Evolutionary conservation across 2,797 vertebrate species (phyloP).

Genomic region (Premnoplex brunnescens): DNA sequence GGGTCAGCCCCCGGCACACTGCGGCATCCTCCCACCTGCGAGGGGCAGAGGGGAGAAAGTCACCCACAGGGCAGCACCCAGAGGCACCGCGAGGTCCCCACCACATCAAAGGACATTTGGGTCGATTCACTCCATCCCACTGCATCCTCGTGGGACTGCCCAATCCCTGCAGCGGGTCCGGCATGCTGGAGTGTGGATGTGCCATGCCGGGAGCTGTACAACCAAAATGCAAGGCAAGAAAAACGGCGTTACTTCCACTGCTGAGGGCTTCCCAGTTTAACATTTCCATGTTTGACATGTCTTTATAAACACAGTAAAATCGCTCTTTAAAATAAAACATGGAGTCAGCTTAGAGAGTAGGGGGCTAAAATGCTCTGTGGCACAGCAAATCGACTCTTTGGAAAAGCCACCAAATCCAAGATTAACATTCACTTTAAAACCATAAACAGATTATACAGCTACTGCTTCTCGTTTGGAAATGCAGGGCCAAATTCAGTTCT

Average conservation of each 20-base stretch:
- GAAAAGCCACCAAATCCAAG: slow-evolving; percentile 56
- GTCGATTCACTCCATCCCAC: background rate
- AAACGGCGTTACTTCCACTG: background rate
- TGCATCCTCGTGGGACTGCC: rapidly evolving
- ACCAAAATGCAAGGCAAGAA: background rate
- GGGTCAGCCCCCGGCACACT: background rate
- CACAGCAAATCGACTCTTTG: background rate
- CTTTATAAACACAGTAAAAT: background rate
- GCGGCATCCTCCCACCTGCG: slow-evolving; percentile 56
- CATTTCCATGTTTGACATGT: background rate
- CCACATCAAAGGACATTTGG: rapidly evolving
- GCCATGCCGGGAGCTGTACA: rapidly evolving
- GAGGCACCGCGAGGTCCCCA: rapidly evolving
- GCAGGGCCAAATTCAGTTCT: slow-evolving; percentile 48
- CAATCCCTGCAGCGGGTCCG: rapidly evolving
- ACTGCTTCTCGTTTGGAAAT: slow-evolving; percentile 42
- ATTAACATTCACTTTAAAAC: slow-evolving; percentile 62
- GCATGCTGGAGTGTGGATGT: rapidly evolving
- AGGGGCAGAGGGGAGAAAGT: background rate
- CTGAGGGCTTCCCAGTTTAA: background rate
- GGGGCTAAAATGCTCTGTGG: slow-evolving; percentile 5
- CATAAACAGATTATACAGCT: slow-evolving; percentile 66
- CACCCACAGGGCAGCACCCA: rapidly evolving
- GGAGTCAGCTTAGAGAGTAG: background rate
- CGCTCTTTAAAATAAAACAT: background rate